phyloP scores from a whole-genome alignment of 2,888 invertebrate genomes.

The Coleophora deauratella region DNA sequence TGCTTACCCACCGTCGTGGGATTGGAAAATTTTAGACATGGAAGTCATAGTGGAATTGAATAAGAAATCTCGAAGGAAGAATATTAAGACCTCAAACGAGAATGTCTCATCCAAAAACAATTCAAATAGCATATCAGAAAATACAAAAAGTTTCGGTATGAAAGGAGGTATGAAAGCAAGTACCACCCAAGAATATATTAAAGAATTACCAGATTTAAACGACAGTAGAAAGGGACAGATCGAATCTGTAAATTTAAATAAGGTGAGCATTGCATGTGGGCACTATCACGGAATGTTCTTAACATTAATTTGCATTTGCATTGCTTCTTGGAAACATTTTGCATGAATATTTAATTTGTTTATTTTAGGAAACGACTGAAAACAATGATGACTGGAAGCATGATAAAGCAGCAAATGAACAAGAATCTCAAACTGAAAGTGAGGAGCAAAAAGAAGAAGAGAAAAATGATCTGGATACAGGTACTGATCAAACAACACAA shows the following conservation, averaged over 20 bases:
- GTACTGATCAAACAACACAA: not conserved
- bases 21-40: conserved; percentile 79
- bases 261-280: conserved; percentile 53
- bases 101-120: conserved; percentile 64
- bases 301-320: conserved; percentile 62
- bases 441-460: conserved; percentile 3
- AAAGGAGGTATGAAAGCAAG: conserved; percentile 51
- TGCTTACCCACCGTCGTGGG: conserved; percentile 79
- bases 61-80: conserved; percentile 55
- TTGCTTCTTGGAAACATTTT: conserved; percentile 57
- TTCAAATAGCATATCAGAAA: conserved; percentile 55
- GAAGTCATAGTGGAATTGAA: conserved; percentile 57
- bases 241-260: conserved; percentile 30
- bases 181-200: conserved; percentile 60
- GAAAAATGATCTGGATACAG: conserved; percentile 15
- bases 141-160: conserved; percentile 32
- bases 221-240: conserved; percentile 28
- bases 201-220: conserved; percentile 57
- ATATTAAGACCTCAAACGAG: conserved; percentile 51
- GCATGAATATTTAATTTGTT: conserved; percentile 57
- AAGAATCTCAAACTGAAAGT: not conserved
- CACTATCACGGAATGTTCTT: conserved; percentile 34
- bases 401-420: not conserved
- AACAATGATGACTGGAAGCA: conserved; percentile 7
- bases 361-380: conserved; percentile 49